phyloP scores from a whole-genome alignment of 2,888 invertebrate species.

The Palloptera scutellata region DNA sequence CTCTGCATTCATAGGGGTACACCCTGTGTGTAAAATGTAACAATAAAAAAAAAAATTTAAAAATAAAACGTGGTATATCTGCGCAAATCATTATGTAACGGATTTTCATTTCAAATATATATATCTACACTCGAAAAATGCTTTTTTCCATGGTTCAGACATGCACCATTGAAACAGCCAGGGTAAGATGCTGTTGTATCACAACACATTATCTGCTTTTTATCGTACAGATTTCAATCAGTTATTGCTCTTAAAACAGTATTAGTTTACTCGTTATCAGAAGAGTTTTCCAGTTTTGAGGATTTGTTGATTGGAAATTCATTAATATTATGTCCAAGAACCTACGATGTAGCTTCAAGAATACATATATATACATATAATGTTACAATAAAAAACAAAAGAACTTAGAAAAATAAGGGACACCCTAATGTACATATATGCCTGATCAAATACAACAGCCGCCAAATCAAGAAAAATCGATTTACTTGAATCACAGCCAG shows the following conservation, averaged over 20 bases:
- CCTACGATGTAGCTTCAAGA: slow-evolving; percentile 42
- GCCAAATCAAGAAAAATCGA: background rate
- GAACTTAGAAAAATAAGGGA: background rate
- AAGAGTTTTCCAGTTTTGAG: slow-evolving; percentile 46
- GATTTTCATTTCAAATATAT: too few species aligned
- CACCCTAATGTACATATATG: background rate
- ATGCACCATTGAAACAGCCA: slow-evolving; percentile 37
- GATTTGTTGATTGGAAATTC: slow-evolving; percentile 49
- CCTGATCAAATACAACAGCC: background rate
- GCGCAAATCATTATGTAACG: too few species aligned
- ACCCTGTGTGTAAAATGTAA: too few species aligned
- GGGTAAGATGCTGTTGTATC: slow-evolving; percentile 46
- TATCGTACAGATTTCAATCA: slow-evolving; percentile 41
- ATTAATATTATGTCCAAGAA: slow-evolving; percentile 41
- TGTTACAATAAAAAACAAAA: background rate
- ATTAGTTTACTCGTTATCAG: slow-evolving; percentile 39
- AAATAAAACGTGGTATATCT: too few species aligned
- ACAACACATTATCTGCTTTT: slow-evolving; percentile 43
- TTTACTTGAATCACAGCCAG: too few species aligned
- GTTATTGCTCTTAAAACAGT: slow-evolving; percentile 40
- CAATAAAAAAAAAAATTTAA: too few species aligned
- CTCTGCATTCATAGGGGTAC: too few species aligned
- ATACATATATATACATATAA: too few species aligned
- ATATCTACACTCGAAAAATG: too few species aligned
- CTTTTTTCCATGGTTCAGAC: too few species aligned